These are phyloP conservation scores for Nesogale talazaci DNA, from an alignment of 2,113 vertebrate species.

Conservation along the genomic window DNA sequence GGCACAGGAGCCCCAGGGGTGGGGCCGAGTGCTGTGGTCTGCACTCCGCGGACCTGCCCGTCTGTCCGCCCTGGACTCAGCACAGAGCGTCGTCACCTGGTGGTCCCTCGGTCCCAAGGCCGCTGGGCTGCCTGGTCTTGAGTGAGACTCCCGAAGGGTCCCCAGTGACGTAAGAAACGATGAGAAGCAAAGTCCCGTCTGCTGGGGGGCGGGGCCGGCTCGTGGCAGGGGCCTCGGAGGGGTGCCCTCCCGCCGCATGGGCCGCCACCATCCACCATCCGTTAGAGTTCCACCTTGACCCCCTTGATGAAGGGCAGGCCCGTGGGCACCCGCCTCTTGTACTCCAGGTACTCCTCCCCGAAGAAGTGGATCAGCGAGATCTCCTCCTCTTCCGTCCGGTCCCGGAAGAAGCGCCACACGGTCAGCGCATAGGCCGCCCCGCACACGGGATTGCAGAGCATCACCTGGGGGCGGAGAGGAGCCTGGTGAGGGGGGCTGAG, in stretches of 20 bases:
- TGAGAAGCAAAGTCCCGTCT: neutral
- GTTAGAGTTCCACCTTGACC: conserved; percentile 91
- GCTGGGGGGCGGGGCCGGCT: neutral
- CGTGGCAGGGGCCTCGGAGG: no score
- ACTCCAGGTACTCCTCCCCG: conserved; percentile 95
- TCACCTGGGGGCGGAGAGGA: conserved; percentile 85
- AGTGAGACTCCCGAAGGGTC: conserved; percentile 53
- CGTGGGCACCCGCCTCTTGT: conserved; percentile 93
- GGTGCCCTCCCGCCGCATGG: no score
- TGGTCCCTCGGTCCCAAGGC: conserved; percentile 58
- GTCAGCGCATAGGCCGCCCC: conserved; percentile 93
- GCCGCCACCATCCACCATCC: no score
- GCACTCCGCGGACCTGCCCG: conserved; percentile 61
- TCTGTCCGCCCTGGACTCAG: conserved; percentile 2
- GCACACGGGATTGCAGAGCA: conserved; percentile 96
- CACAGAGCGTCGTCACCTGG: neutral
- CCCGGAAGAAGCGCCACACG: conserved; percentile 98
- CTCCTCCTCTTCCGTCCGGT: conserved; percentile 97
- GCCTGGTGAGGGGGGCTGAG: rapidly evolving
- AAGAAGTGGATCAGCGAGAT: conserved; percentile 97
- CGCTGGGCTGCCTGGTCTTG: conserved; percentile 51
- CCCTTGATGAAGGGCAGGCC: conserved; percentile 97
- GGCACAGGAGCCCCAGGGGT: no score
- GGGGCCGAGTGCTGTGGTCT: conserved; percentile 40
- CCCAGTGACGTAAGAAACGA: conserved; percentile 18